A percentile compares a stretch with the other conserved stretches of the same genome.
Conservation (phyloP, 2,888 invertebrate genomes). For the Pasiphila rectangulata region DNA sequence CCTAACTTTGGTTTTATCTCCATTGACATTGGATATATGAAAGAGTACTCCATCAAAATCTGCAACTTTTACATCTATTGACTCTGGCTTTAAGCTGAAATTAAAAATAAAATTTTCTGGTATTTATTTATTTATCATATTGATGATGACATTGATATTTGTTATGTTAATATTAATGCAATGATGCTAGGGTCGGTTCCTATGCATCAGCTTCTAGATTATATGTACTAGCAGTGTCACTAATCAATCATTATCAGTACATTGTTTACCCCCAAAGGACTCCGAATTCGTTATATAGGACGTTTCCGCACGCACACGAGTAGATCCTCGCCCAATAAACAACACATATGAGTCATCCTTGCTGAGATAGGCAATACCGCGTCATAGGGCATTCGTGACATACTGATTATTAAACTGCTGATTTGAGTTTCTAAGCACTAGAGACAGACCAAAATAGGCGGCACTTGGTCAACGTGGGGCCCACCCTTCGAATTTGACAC, state of each 20-base stretch:
- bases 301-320: conserved; percentile 65
- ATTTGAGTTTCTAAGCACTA: conserved; percentile 33
- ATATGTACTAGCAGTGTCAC: conserved; percentile 36
- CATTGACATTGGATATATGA: conserved; percentile 98
- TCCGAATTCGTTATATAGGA: conserved; percentile 67
- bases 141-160: too few species aligned
- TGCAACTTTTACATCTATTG: conserved; percentile 95
- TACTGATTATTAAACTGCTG: conserved; percentile 43
- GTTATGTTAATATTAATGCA: too few species aligned
- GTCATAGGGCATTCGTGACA: conserved; percentile 53
- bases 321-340: conserved; percentile 55
- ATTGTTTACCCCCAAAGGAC: conserved; percentile 64
- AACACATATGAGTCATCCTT: conserved; percentile 69
- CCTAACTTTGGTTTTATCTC: conserved; percentile 98
- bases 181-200: too few species aligned
- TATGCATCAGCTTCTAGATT: too few species aligned
- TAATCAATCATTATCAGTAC: conserved; percentile 45
- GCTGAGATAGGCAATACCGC: conserved; percentile 67
- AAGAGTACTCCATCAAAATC: conserved; percentile 99
- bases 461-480: conserved; percentile 70
- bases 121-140: too few species aligned
- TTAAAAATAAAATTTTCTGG: conserved; percentile 22
- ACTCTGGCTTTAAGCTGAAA: conserved; percentile 95
- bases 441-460: conserved; percentile 38
- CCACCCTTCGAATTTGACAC: conserved; percentile 75